These are phyloP conservation scores for Lacerta bilineata DNA, from an alignment of 2,797 vertebrate genomes.

Conservation along the genomic window DNA sequence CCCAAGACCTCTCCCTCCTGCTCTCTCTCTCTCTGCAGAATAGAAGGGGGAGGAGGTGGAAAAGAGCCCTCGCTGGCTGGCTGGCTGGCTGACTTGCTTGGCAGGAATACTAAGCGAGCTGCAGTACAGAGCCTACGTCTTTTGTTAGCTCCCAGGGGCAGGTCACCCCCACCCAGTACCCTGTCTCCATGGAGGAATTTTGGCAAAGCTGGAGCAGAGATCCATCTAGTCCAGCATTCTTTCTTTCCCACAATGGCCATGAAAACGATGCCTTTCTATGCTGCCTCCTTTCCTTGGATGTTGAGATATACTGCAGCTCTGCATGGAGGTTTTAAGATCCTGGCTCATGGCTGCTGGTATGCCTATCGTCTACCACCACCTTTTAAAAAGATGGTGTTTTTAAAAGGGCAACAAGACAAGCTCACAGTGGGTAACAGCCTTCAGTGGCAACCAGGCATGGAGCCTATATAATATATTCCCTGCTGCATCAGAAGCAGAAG, in stretches of 20 bases:
- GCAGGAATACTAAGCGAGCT: not conserved
- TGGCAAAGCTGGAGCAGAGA: not conserved
- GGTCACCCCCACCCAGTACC: not conserved
- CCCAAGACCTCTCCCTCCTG: conserved; percentile 18
- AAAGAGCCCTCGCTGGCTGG: not conserved
- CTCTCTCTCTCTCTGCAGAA: not conserved
- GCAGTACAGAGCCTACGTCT: not conserved
- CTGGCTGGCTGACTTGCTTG: not conserved
- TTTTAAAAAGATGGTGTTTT: too few relatives aligned
- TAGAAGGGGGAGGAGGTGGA: not conserved
- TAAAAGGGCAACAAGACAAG: too few relatives aligned
- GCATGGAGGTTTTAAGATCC: not conserved
- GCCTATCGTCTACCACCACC: not conserved
- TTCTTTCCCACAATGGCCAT: too few relatives aligned
- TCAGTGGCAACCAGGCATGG: too few relatives aligned
- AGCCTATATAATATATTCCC: too few relatives aligned
- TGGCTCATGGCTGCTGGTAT: not conserved
- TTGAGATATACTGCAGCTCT: not conserved
- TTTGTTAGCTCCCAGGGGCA: not conserved
- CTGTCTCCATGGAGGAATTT: not conserved
- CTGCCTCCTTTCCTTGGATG: not conserved
- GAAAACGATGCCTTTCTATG: not conserved
- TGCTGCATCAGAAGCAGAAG: too few relatives aligned
- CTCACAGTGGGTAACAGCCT: too few relatives aligned
- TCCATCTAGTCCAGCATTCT: not conserved